Conservation (phyloP, 2,888 invertebrate genomes). For the Caradrina clavipalpis region DNA sequence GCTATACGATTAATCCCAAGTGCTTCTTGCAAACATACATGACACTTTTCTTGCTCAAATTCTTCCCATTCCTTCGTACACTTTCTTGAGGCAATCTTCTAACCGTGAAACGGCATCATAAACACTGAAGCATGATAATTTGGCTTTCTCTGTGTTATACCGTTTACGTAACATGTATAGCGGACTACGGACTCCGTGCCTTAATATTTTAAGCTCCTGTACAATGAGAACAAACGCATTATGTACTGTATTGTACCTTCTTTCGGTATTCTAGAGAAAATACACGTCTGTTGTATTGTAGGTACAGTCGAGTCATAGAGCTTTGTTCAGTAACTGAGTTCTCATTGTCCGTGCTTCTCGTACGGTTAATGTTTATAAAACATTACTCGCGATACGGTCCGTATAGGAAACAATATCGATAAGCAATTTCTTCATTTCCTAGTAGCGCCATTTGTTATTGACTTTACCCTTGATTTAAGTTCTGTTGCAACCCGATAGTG, state of each 20-base stretch:
- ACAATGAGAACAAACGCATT: constrained; percentile 51
- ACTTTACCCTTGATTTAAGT: constrained; percentile 63
- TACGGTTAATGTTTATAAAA: constrained; percentile 76
- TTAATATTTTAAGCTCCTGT: constrained; percentile 57
- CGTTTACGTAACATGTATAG: constrained; percentile 36
- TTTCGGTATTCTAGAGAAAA: constrained; percentile 46
- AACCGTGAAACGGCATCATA: constrained; percentile 33
- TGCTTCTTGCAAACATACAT: constrained; percentile 18
- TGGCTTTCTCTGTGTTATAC: constrained; percentile 22
- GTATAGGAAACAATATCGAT: constrained; percentile 73
- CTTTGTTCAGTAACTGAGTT: constrained; percentile 49
- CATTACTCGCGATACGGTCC: constrained; percentile 67
- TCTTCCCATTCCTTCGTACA: not conserved
- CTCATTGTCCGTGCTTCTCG: constrained; percentile 58
- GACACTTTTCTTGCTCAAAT: constrained; percentile 8
- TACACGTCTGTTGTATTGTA: constrained; percentile 24
- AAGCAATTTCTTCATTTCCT: constrained; percentile 75
- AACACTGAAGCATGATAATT: constrained; percentile 36
- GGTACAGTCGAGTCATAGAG: constrained; percentile 32
- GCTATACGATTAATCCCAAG: constrained; percentile 23
- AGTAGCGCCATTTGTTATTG: constrained; percentile 67
- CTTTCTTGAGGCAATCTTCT: constrained; percentile 13
- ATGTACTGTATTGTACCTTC: constrained; percentile 32
- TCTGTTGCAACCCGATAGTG: constrained; percentile 51
- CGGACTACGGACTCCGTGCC: constrained; percentile 13